phyloP scores from a whole-genome alignment of 2,888 invertebrate genomes.

The Acanthosepion lycidas region DNA sequence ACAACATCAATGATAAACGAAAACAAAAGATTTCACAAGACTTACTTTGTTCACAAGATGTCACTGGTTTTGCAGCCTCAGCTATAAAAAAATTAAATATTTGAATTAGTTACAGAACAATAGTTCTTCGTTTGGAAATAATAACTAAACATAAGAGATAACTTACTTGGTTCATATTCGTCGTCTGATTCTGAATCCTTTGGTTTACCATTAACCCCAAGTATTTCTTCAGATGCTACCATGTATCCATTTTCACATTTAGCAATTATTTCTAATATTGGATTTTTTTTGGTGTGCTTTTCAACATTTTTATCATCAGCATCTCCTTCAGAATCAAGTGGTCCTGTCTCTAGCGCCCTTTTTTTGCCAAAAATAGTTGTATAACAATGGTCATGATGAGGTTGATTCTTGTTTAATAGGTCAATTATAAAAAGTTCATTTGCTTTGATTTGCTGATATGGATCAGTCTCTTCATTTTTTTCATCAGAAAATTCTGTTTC shows the following conservation, averaged over 20 bases:
- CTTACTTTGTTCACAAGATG: conserved; percentile 53
- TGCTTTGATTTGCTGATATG: conserved; percentile 61
- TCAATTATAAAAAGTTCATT: conserved; percentile 68
- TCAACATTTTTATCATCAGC: conserved; percentile 49
- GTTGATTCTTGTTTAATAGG: conserved; percentile 61
- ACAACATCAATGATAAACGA: not conserved
- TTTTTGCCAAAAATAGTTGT: conserved; percentile 68
- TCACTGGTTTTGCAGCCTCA: conserved; percentile 53
- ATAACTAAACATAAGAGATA: not conserved
- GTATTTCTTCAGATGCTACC: conserved; percentile 60
- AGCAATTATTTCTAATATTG: conserved; percentile 12
- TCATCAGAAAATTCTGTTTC: conserved; percentile 53
- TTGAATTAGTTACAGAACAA: not conserved
- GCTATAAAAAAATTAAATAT: conserved; percentile 43
- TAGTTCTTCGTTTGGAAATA: not conserved
- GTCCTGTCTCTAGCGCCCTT: conserved; percentile 55
- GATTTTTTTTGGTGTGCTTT: conserved; percentile 36
- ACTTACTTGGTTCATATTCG: not conserved
- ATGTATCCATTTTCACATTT: conserved; percentile 52
- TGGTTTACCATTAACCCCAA: conserved; percentile 48
- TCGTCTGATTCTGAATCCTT: not conserved
- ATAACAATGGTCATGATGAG: conserved; percentile 69
- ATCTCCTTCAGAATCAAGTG: conserved; percentile 54
- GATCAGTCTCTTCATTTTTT: conserved; percentile 55
- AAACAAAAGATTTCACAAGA: conserved; percentile 48